Evolutionary conservation across 2,888 invertebrate species (phyloP).

Genomic region (Iselma pallidipennis): DNA sequence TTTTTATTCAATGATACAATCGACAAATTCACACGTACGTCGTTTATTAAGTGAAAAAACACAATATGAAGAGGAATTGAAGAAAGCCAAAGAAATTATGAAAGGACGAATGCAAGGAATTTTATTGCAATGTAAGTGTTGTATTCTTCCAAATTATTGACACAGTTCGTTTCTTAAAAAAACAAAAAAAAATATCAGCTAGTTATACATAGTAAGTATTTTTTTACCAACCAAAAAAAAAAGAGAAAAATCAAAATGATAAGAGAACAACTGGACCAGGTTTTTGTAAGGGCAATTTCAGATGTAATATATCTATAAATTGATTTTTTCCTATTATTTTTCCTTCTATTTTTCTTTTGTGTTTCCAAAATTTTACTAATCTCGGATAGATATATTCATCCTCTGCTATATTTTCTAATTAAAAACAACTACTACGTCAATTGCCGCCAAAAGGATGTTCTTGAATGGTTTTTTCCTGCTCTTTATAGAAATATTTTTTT

Average conservation of each 20-base stretch:
- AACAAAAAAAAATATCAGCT: constrained; percentile 15
- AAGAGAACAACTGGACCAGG: background rate
- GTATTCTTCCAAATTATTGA: background rate
- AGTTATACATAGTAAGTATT: constrained; percentile 29
- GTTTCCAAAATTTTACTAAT: background rate
- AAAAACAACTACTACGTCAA: no score
- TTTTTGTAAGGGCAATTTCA: background rate
- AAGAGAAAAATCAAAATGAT: background rate
- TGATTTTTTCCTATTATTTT: no score
- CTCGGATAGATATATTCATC: background rate
- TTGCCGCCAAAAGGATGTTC: no score
- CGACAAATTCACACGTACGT: constrained; percentile 90
- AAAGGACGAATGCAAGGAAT: constrained; percentile 84
- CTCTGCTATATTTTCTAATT: no score
- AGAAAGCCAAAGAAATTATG: constrained; percentile 81
- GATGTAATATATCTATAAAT: constrained; percentile 24
- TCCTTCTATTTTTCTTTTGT: background rate
- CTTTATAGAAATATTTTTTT: background rate
- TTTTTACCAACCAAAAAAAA: no score
- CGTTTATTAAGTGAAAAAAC: constrained; percentile 83
- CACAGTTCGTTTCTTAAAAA: constrained; percentile 13
- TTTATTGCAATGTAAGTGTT: constrained; percentile 87
- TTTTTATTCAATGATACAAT: constrained; percentile 96
- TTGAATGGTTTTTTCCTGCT: background rate
- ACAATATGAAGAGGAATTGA: constrained; percentile 85